A percentile compares a stretch with the other conserved stretches of the same genome.
Conservation (phyloP, 2,888 invertebrate species). For the Aphrophora alni region DNA sequence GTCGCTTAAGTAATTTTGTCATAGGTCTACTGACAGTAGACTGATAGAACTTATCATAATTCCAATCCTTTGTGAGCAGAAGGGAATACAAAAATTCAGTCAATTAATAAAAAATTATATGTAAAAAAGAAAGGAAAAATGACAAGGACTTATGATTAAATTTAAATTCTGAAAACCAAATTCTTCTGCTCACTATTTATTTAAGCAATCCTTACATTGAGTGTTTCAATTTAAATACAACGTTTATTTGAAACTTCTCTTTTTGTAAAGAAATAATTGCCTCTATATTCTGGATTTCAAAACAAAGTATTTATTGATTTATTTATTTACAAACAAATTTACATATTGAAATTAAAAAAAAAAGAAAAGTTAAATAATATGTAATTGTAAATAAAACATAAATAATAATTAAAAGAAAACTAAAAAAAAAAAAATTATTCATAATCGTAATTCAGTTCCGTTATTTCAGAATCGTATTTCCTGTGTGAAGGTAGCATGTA, state of each 20-base stretch:
- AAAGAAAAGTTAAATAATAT: not conserved
- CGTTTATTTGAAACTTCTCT: not conserved
- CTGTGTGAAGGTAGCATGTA: not conserved
- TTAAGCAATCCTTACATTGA: not conserved
- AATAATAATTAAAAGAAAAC: not conserved
- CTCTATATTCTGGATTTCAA: not conserved
- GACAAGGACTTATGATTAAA: not conserved
- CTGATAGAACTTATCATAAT: no score
- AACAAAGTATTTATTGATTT: not conserved
- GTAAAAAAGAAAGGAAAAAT: not conserved
- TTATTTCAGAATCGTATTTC: not conserved
- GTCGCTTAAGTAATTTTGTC: no score
- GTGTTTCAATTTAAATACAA: not conserved
- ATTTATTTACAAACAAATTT: slow-evolving; percentile 2
- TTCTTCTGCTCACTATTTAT: not conserved
- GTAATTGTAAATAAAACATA: not conserved
- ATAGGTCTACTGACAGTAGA: no score
- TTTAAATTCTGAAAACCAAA: not conserved
- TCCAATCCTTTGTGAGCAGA: no score
- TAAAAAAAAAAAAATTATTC: not conserved
- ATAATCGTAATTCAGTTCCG: not conserved
- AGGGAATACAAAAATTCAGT: no score
- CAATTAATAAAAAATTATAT: no score
- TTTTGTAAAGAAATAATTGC: not conserved
- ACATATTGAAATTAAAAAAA: not conserved